Evolutionary conservation across 2,888 invertebrate species (phyloP), one percentile per base, ranked within the genome.

Genomic region (Gymnoscelis rufifasciata): DNA sequence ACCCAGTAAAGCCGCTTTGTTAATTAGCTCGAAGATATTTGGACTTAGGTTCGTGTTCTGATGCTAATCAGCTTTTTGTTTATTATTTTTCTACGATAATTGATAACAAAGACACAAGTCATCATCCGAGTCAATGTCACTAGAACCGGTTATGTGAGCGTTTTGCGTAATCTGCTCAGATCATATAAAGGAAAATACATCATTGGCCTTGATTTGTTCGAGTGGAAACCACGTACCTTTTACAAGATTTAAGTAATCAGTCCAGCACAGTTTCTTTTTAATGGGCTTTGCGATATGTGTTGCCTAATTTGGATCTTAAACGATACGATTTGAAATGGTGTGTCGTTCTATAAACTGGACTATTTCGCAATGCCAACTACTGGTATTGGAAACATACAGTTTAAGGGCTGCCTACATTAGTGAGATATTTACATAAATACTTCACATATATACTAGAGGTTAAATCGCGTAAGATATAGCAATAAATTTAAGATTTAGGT

Each of bases 121-220:
- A 37, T 49, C 39, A 38, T 42, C 28, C 31, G 38, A 47, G 38
- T 54, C 64, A 64, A 65, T 64, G 64, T 60, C 65, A 61, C 47
- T 33, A 48, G 44, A 61, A 65, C 64, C 64, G 56, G 65, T 65
- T 62, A 39, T 45, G 28, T 45, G 47, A 54, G 47, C 49, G 51
- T 44, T 47, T 14, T 23, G 55, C 57, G 60, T 59, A 62, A 57
- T 51, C 51, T 33, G 41, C 31, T 45, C 26, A 47, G 51, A 53
- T 45, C 26, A 47, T 50, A 53, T 47, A 57, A 53, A 47, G 19
- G 19, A 51, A 51, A 49, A 50, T 38, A 48, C 46, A 52, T 51
- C 57, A 60, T 46, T 58, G 49, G 51, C 55, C 55, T 57, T 57
- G 51, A 51, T 52, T 51, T 40, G 28, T 54, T 51, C 38, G 39